These are phyloP conservation scores for Scaptomyza montana DNA, from an alignment of 1,140 invertebrate genomes.

Conservation along the genomic window DNA sequence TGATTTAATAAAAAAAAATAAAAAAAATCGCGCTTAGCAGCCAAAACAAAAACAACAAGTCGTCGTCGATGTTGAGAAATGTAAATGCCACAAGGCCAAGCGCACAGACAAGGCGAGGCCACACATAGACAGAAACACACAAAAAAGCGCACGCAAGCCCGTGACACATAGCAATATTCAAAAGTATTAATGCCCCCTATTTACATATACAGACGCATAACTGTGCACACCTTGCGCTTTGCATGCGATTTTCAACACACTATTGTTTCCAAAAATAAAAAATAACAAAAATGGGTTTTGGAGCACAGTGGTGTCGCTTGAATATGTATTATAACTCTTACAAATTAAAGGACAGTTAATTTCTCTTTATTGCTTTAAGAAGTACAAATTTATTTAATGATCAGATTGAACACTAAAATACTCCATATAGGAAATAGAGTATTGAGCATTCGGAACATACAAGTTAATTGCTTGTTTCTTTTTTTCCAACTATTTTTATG, in stretches of 20 bases:
- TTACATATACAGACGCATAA: constrained; percentile 25
- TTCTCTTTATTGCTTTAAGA: not conserved
- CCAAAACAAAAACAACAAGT: constrained; percentile 29
- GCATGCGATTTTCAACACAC: constrained; percentile 25
- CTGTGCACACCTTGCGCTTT: constrained; percentile 61
- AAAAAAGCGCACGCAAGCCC: constrained; percentile 61
- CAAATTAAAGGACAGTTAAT: not conserved
- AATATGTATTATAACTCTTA: not conserved
- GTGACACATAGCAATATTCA: constrained; percentile 65
- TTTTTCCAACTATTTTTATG: not conserved
- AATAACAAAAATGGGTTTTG: no score
- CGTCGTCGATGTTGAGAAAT: constrained; percentile 70
- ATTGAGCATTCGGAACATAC: no score
- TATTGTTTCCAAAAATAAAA: not conserved
- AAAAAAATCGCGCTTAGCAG: constrained; percentile 49
- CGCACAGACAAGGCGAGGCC: constrained; percentile 79
- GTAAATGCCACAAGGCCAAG: constrained; percentile 83
- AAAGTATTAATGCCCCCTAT: constrained; percentile 38
- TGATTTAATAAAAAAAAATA: constrained; percentile 68
- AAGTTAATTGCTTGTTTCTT: not conserved
- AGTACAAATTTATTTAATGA: constrained; percentile 9
- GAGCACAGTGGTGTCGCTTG: not conserved
- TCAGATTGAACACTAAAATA: no score
- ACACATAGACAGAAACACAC: constrained; percentile 34
- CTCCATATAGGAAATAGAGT: no score